A percentile compares a stretch with the other conserved stretches of the same genome.
These are phyloP conservation scores for Megaceryle maxima DNA, from an alignment of 2,113 vertebrate species.

Conservation along the genomic window DNA sequence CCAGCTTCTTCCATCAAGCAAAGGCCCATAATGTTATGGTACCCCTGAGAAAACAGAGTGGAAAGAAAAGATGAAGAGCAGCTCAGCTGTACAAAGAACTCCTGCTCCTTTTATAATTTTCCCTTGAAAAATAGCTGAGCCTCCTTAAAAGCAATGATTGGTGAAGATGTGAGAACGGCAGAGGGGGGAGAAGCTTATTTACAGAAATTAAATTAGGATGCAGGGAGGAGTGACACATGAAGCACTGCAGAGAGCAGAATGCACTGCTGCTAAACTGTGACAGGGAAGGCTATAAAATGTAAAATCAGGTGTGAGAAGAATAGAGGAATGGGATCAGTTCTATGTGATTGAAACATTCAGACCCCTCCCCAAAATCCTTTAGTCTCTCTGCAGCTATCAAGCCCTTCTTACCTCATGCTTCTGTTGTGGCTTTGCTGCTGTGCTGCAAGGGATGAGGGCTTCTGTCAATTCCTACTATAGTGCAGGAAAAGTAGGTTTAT, in stretches of 20 bases:
- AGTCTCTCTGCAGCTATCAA: not conserved
- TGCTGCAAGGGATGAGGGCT: accelerated
- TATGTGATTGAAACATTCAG: not conserved
- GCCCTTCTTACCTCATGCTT: not conserved
- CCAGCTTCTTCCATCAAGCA: not conserved
- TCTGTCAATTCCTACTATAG: not conserved
- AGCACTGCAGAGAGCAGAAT: not conserved
- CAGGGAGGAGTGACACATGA: not conserved
- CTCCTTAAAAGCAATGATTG: not conserved
- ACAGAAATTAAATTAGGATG: not conserved
- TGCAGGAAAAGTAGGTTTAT: not conserved
- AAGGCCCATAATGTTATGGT: not conserved
- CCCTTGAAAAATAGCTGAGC: not conserved
- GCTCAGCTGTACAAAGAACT: not conserved
- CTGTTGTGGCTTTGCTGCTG: not conserved
- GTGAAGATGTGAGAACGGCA: not conserved
- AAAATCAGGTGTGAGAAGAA: not conserved
- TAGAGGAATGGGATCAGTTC: not conserved
- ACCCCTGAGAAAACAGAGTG: not conserved
- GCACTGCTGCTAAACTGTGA: not conserved
- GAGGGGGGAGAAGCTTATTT: not conserved
- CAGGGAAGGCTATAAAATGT: not conserved
- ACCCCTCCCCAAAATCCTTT: not conserved
- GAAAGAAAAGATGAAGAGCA: not conserved
- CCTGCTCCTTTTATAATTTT: not conserved